A percentile compares a stretch with the other conserved stretches of the same genome.
Evolutionary conservation across 2,797 vertebrate species (phyloP).

Genomic region (Enteromius trimaculatus): DNA sequence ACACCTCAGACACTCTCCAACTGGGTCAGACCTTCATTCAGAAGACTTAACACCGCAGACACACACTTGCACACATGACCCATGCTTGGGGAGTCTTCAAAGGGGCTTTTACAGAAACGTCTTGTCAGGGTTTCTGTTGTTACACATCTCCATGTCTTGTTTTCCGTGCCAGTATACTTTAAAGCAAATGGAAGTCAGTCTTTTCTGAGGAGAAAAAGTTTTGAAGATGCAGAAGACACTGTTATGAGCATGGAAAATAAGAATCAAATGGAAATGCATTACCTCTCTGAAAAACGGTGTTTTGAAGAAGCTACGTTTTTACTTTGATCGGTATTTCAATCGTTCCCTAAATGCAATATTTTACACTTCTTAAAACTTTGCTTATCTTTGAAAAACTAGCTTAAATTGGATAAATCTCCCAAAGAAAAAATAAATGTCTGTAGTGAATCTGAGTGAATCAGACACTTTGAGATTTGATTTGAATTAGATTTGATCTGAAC

Average conservation of each 20-base stretch:
- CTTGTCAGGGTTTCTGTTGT: constrained; percentile 2
- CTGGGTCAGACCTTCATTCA: constrained; percentile 52
- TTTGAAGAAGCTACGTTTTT: neutral
- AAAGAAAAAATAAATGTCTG: neutral
- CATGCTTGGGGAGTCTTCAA: constrained; percentile 17
- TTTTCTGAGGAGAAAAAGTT: neutral
- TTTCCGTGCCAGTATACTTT: constrained; percentile 20
- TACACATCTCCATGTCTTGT: neutral
- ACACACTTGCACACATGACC: constrained; percentile 25
- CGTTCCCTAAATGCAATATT: constrained; percentile 2
- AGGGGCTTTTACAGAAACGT: constrained; percentile 36
- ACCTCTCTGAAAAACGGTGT: neutral
- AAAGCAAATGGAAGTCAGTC: constrained; percentile 10
- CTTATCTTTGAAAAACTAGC: neutral
- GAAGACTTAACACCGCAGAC: constrained; percentile 43
- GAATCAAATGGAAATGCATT: constrained; percentile 17
- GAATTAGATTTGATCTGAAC: no score
- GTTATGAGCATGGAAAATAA: neutral
- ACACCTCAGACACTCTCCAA: constrained; percentile 46
- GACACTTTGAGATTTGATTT: no score
- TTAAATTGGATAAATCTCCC: neutral
- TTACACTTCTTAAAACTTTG: constrained; percentile 10
- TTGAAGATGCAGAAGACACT: neutral
- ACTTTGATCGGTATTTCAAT: constrained; percentile 3
- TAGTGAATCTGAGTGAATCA: no score